phyloP scores from a whole-genome alignment of 1,140 invertebrate genomes.

The Camponotus floridanus region DNA sequence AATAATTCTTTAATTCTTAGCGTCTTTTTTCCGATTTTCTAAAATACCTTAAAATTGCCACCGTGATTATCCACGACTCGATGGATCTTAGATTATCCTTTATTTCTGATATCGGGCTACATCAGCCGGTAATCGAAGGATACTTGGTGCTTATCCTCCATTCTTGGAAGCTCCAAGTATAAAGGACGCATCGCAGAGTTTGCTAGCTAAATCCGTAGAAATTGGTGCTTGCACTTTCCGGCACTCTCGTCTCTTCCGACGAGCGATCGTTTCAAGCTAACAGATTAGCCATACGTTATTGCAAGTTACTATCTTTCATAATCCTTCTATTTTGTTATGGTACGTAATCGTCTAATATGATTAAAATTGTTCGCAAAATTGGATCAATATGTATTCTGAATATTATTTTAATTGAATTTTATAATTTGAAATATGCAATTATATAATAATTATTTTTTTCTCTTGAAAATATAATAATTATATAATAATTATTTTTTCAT shows the following conservation, averaged over 20 bases:
- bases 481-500: not conserved
- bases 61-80: not conserved
- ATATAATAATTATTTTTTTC: not conserved
- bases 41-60: not conserved
- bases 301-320: constrained; percentile 10
- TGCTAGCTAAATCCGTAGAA: constrained; percentile 5
- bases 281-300: constrained; percentile 25
- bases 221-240: constrained; percentile 38
- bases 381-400: not conserved
- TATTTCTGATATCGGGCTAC: constrained; percentile 20
- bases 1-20: not conserved
- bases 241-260: not conserved
- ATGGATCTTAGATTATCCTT: constrained; percentile 40
- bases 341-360: not conserved
- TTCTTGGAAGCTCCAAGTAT: constrained; percentile 3
- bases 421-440: not conserved
- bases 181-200: constrained; percentile 26
- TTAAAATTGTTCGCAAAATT: not conserved
- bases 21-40: not conserved
- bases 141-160: constrained; percentile 30
- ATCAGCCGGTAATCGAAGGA: constrained; percentile 30
- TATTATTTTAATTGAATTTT: constrained; percentile 20
- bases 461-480: not conserved
- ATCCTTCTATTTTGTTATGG: not conserved
- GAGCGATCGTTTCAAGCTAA: constrained; percentile 28